These are phyloP conservation scores for Grus americana DNA, from an alignment of 2,113 vertebrate species.

Conservation along the genomic window DNA sequence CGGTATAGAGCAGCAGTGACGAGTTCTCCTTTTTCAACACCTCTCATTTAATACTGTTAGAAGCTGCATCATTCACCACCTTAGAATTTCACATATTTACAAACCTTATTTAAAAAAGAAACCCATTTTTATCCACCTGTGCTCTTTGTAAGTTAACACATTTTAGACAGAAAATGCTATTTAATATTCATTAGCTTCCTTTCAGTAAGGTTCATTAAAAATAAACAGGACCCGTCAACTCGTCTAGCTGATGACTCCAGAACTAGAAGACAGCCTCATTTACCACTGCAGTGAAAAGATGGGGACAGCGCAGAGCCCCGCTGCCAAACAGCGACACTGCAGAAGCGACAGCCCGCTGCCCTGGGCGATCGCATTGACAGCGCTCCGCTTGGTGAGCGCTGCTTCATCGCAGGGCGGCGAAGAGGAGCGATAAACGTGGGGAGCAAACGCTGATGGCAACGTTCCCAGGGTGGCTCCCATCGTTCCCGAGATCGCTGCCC, in stretches of 20 bases:
- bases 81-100: conserved; percentile 18
- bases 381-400: neutral
- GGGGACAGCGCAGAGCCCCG: neutral
- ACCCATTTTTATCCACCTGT: neutral
- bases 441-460: neutral
- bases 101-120: neutral
- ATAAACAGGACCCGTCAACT: neutral
- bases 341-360: neutral
- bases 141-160: neutral
- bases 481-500: neutral
- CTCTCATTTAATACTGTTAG: neutral
- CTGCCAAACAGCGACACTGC: neutral
- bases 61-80: neutral
- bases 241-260: neutral
- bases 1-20: neutral
- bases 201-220: neutral
- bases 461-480: neutral
- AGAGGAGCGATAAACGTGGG: neutral
- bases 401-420: neutral
- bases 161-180: neutral
- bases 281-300: neutral
- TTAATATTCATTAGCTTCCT: conserved; percentile 4
- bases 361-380: neutral
- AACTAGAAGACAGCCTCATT: neutral
- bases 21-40: neutral